Evolutionary conservation across 2,888 invertebrate genomes (phyloP).

Genomic region (Acrobasis consociella): DNA sequence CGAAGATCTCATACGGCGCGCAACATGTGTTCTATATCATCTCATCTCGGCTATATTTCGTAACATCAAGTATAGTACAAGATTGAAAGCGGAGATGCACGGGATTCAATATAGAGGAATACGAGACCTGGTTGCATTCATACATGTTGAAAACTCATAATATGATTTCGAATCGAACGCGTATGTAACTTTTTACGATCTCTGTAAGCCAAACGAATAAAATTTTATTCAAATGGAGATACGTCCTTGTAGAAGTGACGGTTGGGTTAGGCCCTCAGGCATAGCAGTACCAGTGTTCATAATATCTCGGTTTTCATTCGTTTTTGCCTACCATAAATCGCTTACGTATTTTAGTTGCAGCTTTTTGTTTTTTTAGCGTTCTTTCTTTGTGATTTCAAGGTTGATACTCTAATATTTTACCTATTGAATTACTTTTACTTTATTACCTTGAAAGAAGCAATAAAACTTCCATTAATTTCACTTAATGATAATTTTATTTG

Average conservation of each 20-base stretch:
- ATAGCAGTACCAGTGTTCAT: constrained; percentile 23
- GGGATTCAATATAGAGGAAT: constrained; percentile 71
- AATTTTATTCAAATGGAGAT: constrained; percentile 56
- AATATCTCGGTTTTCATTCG: constrained; percentile 25
- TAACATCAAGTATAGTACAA: constrained; percentile 60
- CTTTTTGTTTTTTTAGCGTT: constrained; percentile 16
- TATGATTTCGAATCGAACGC: constrained; percentile 73
- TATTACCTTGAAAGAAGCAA: background rate
- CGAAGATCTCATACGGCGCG: constrained; percentile 59
- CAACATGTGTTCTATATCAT: constrained; percentile 75
- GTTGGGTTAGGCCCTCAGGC: constrained; percentile 21
- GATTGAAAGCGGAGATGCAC: constrained; percentile 73
- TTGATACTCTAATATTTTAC: background rate
- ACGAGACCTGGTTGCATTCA: constrained; percentile 69
- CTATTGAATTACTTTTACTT: background rate
- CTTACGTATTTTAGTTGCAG: constrained; percentile 18
- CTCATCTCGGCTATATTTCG: constrained; percentile 61
- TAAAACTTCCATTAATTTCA: background rate
- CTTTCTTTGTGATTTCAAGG: constrained; percentile 10
- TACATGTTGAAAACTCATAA: constrained; percentile 75
- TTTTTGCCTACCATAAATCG: constrained; percentile 22
- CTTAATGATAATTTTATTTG: constrained; percentile 13
- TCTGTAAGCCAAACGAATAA: constrained; percentile 56
- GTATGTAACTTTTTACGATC: constrained; percentile 62
- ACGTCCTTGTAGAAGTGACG: constrained; percentile 13